Evolutionary conservation across 2,888 invertebrate genomes (phyloP).

Genomic region (Tetragnatha montana): DNA sequence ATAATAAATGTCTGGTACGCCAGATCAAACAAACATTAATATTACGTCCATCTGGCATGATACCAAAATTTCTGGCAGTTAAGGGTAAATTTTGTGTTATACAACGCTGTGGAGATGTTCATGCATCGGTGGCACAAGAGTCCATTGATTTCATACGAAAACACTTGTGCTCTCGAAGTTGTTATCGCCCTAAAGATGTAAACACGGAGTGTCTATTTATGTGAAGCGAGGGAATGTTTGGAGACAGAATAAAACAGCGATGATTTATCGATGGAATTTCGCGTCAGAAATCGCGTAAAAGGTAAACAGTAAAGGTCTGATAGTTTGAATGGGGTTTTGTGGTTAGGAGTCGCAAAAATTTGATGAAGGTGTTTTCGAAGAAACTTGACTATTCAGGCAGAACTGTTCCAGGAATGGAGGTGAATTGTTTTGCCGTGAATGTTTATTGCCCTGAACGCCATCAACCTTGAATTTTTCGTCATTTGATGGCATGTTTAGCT

Average conservation of each 20-base stretch:
- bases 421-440: too few relatives aligned
- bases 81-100: too few relatives aligned
- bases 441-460: too few relatives aligned
- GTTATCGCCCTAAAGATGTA: neutral
- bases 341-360: neutral
- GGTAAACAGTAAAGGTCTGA: neutral
- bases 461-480: too few relatives aligned
- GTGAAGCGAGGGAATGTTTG: neutral
- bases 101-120: neutral
- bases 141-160: neutral
- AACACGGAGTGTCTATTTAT: neutral
- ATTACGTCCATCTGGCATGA: too few relatives aligned
- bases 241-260: neutral
- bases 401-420: too few relatives aligned
- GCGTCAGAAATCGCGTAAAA: neutral
- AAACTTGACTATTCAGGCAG: neutral
- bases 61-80: neutral
- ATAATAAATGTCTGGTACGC: neutral
- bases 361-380: neutral
- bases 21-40: neutral
- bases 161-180: neutral
- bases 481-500: too few relatives aligned
- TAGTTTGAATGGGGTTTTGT: neutral
- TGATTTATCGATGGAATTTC: neutral
- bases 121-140: neutral